Evolutionary conservation across 2,113 vertebrate species (phyloP), one percentile per base, ranked within the genome.

Genomic region (Stigmatopora nigra): DNA sequence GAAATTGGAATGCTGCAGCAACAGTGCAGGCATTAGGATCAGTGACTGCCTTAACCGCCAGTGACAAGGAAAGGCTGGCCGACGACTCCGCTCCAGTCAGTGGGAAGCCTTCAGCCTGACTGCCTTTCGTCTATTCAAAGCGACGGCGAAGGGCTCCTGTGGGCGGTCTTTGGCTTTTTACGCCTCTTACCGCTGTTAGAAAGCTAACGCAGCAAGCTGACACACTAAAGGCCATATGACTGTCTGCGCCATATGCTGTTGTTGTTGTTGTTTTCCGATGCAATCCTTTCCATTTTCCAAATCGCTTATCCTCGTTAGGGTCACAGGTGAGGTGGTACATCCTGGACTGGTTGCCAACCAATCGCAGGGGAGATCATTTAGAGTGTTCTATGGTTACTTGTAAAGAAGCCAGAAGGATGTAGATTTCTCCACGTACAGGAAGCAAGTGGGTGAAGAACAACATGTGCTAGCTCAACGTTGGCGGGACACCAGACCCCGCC

Each of bases 1-100:
- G 93, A 98, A 94, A 94, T 93, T 92, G 93, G 92, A 96, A 96
- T 95, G 92, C 92, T 93, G 91, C 91, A 93, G 93, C 92, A 93
- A 93, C 93, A 93, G 94, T 91, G 92, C 91, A 92, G 91, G 92
- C 93, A 92, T 94, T 93, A 93, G 92, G 92, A 93, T 94, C 93
- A 91, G 91, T 93, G 92, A 93, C 93, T 88, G 90, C 88, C 90
- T 92, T 94, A 94, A 93, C 91, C 93, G 91, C 90, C 90, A 91
- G 79, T 93, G 94, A 94, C 92, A 93, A 93, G 91, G 92, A 92
- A 90, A 93, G 92, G 90, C 92, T 98, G 94, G 92, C 91, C 92
- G 93, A 91, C 89, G 89, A 92, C 92, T 91, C 83, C 41, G 91
- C 87, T 91, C 88, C 88, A 91, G 92, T 89, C 92, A 89, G 93